phyloP scores from a whole-genome alignment of 2,888 invertebrate species.

The Drymonia ruficornis region DNA sequence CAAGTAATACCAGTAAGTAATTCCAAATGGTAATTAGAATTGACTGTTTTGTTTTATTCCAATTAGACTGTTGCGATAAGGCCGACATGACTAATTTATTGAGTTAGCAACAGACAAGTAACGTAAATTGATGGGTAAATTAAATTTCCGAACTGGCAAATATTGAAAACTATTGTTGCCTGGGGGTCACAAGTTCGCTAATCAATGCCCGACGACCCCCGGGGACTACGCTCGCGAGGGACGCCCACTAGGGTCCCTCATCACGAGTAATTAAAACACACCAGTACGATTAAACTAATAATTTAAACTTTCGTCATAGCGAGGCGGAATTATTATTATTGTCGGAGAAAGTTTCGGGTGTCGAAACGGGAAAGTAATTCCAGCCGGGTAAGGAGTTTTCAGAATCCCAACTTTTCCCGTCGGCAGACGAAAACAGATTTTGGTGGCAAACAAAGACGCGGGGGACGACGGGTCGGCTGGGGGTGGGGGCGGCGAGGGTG shows the following conservation, averaged over 20 bases:
- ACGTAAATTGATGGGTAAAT: constrained; percentile 59
- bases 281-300: constrained; percentile 81
- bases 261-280: constrained; percentile 72
- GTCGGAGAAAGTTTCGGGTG: constrained; percentile 67
- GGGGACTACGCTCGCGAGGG: constrained; percentile 25
- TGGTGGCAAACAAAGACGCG: constrained; percentile 74
- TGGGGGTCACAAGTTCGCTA: constrained; percentile 55
- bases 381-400: constrained; percentile 57
- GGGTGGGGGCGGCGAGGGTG: constrained; percentile 33
- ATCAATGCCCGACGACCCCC: constrained; percentile 54
- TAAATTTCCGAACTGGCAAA: constrained; percentile 58
- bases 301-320: constrained; percentile 82
- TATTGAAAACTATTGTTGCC: constrained; percentile 53
- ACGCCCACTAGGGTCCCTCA: constrained; percentile 17
- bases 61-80: not conserved
- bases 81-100: not conserved
- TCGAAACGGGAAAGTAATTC: constrained; percentile 81
- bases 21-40: not conserved
- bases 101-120: constrained; percentile 27
- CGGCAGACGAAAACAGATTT: constrained; percentile 79
- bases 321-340: constrained; percentile 80
- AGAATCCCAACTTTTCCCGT: constrained; percentile 68
- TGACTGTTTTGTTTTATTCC: not conserved
- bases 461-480: constrained; percentile 27
- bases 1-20: not conserved